A percentile compares a stretch with the other conserved stretches of the same genome.
Conservation (phyloP, 2,888 invertebrate genomes). For the Drosophila sordidula region DNA sequence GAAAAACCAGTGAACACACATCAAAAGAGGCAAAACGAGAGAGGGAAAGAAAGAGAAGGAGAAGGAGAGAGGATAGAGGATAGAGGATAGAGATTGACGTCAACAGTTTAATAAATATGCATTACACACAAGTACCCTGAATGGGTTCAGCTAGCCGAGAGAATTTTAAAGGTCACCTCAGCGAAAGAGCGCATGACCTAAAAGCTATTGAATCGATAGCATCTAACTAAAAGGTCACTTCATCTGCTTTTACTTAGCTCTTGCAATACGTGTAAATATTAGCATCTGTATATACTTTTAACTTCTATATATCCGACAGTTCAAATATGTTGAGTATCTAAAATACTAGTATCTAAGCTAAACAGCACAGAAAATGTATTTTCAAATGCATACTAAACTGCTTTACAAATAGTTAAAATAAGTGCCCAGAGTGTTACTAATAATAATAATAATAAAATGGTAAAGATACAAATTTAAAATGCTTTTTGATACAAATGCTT, state of each 20-base stretch:
- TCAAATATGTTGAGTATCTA: too few species aligned
- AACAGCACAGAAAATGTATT: too few species aligned
- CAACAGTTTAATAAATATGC: conserved; percentile 1
- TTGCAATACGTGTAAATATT: neutral
- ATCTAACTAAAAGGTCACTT: conserved; percentile 13
- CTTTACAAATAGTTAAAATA: too few species aligned
- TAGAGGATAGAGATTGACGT: conserved; percentile 16
- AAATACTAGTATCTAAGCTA: too few species aligned
- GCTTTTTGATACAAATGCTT: too few species aligned
- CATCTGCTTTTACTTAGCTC: conserved; percentile 1
- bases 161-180: conserved; percentile 40
- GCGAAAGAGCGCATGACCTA: conserved; percentile 22
- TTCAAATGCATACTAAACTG: too few species aligned
- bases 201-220: conserved; percentile 36
- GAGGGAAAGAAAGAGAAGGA: neutral
- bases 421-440: too few species aligned
- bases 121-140: conserved; percentile 8
- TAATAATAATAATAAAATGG: too few species aligned
- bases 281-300: too few species aligned
- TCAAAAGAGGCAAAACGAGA: conserved; percentile 5
- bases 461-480: too few species aligned
- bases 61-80: too few species aligned
- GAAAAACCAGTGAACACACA: conserved; percentile 26
- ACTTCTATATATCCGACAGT: too few species aligned
- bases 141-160: conserved; percentile 10